Conservation (phyloP, 2,888 invertebrate genomes). For the Drosophila suboccidentalis region DNA sequence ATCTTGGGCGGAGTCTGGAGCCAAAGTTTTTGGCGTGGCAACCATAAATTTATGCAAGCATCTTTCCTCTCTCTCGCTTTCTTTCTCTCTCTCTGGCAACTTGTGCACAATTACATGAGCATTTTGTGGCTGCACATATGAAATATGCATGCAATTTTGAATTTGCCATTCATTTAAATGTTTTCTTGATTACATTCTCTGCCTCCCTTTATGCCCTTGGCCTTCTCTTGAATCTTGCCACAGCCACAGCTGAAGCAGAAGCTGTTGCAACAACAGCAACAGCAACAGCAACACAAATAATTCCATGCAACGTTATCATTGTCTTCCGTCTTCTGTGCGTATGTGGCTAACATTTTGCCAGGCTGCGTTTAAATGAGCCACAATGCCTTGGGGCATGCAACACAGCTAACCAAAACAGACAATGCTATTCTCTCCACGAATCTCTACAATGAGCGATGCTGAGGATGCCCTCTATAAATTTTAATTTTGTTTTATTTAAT, state of each 20-base stretch:
- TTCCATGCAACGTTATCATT: constrained; percentile 70
- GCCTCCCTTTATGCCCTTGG: background rate
- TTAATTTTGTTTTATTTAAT: background rate
- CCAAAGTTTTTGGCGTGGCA: constrained; percentile 55
- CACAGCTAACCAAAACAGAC: constrained; percentile 34
- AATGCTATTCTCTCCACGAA: background rate
- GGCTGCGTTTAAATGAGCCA: constrained; percentile 66
- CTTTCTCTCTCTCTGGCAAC: constrained; percentile 27
- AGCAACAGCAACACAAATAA: constrained; percentile 49
- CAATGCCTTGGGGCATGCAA: constrained; percentile 61
- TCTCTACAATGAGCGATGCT: background rate
- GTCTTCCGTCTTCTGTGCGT: constrained; percentile 48
- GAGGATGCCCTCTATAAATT: constrained; percentile 10
- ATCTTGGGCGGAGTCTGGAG: constrained; percentile 13
- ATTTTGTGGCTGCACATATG: constrained; percentile 78
- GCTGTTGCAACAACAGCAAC: constrained; percentile 19
- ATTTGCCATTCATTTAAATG: constrained; percentile 79
- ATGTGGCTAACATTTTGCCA: constrained; percentile 58
- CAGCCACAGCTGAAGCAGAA: constrained; percentile 23
- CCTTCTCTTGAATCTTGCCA: constrained; percentile 12
- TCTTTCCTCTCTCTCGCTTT: constrained; percentile 1
- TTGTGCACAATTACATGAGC: constrained; percentile 73
- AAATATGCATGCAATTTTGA: constrained; percentile 79
- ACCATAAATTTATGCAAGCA: constrained; percentile 71
- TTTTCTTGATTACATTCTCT: constrained; percentile 76